Base-by-base conservation (phyloP, 2,888 invertebrate genomes). In the Drosophila meridiana region DNA sequence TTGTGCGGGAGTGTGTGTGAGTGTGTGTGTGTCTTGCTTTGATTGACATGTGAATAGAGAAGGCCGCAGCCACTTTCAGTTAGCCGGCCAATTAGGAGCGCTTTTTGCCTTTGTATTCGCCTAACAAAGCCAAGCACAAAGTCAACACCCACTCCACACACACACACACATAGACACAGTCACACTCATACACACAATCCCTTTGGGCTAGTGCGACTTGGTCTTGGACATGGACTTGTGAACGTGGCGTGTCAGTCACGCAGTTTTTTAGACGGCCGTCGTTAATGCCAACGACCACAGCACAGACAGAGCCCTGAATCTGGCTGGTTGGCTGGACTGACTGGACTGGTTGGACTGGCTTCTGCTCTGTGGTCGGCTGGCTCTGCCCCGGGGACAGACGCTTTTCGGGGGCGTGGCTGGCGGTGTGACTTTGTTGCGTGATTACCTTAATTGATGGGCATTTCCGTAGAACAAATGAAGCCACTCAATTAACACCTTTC, bases 401-500 rank as follows among this genome's bases (percentile, higher is more conserved):
- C 62, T 20, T 58, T 43, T 52, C 0, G 40, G 52, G 84, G 89
- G 87, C 89, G 83, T 78, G 82, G 85, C 87, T 57, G 32, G 63
- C 68, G 66, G 83, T 89, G 87, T 83, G 87, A 89, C 90, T 87
- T 87, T 87, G 90, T 87, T 87, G 87, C 87, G 87, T 87, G 90
- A 87, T 87, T 87, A 87, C 84, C 90, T 83, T 87, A 87, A 87
- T 87, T 87, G 87, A 87, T 87, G 87, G 90, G 89, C 87, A 87
- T 87, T 87, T 87, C 87, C 87, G 87, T 74, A 82, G 82, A 76
- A 68, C 89, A 90, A 87, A 87, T 90, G 89, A 87, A 87, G 90
- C 90, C 90, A 87, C 87, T 87, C 87, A 90, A 90, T 87, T 87
- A 87, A 87, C 87, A 87, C 87, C 89, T 90, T 89, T 90, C 84